These are phyloP conservation scores for Hydropotes inermis DNA, from an alignment of 2,113 vertebrate species.

Conservation along the genomic window DNA sequence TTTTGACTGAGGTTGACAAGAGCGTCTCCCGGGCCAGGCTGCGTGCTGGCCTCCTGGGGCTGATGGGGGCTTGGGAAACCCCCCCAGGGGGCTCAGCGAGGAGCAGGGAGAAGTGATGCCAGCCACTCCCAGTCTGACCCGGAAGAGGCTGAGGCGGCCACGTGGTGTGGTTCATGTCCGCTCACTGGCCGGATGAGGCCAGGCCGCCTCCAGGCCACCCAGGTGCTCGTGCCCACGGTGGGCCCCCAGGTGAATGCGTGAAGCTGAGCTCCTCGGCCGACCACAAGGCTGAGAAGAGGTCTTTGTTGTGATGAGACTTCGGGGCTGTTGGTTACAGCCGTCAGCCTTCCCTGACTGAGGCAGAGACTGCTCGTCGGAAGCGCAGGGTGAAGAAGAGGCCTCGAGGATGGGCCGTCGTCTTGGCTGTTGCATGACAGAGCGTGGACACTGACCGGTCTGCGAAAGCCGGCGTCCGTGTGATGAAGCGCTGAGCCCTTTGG, in stretches of 20 bases:
- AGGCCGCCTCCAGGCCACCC: no score
- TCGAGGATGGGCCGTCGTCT: no score
- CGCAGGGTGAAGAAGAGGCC: not conserved
- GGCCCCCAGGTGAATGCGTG: rapidly evolving
- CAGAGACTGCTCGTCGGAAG: not conserved
- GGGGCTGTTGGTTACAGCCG: not conserved
- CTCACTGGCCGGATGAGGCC: not conserved
- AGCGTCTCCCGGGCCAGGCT: rapidly evolving
- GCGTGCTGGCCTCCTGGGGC: rapidly evolving
- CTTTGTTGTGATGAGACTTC: not conserved
- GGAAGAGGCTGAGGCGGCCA: not conserved
- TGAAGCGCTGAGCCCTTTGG: not conserved
- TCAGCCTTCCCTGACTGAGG: not conserved
- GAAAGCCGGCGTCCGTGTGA: rapidly evolving
- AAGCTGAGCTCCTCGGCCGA: not conserved
- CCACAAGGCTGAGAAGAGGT: not conserved
- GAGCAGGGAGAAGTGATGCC: not conserved
- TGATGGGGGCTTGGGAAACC: not conserved
- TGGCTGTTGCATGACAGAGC: not conserved
- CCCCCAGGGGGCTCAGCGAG: not conserved
- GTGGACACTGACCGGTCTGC: not conserved
- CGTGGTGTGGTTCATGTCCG: rapidly evolving
- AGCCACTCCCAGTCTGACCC: not conserved
- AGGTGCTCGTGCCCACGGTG: not conserved
- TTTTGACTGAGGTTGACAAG: no score